Evolutionary conservation across 2,113 vertebrate species (phyloP), one percentile per base, ranked within the genome.

Genomic region (Gobiocypris rarus): DNA sequence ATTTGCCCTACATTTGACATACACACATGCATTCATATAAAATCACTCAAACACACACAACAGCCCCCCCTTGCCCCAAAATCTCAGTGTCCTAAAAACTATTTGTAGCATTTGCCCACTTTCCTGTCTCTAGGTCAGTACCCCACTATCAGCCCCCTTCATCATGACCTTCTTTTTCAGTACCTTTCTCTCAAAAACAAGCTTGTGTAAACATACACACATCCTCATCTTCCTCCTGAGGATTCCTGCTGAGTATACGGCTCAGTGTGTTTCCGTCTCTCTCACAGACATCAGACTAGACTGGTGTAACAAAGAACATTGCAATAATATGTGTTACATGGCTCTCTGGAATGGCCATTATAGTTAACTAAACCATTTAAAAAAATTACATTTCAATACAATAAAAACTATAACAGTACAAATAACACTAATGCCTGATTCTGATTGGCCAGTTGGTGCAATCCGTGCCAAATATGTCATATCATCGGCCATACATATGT

Each of bases 61-160:
- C 24, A 71, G 13, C 58, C 31, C 58, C 77, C 59, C 48, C 83
- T 69, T 56, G 50, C 74, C 83, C 82, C 74, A 77, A 69, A 84
- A 84, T 41, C 54, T 78, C 82, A 52, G 31, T 84, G 74, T 84
- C 80, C 80, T 82, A 82, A 70, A 82, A 82, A 54, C 80, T 82
- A 82, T 70, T 82, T 70, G 65, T 56, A 82, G 80, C 78, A 80
- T 73, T 79, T 79, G 56, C 43, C 78, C 61, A 81, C 43, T 34
- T 61, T 26, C 5, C 38, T 26, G 14, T 78, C 54, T 10, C 38
- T 78, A 45, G 75, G 43, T 26, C n/a, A 78, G 19, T 19, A 31
- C 73, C 24, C 24, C 48, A 48, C 75, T 38, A 52, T 59, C 52
- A 71, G 24, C 48, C 48, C 80, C 22, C 65, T 38, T 56, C 19